These are phyloP conservation scores for Danio choprae DNA, from an alignment of 2,797 vertebrate genomes.

Conservation along the genomic window DNA sequence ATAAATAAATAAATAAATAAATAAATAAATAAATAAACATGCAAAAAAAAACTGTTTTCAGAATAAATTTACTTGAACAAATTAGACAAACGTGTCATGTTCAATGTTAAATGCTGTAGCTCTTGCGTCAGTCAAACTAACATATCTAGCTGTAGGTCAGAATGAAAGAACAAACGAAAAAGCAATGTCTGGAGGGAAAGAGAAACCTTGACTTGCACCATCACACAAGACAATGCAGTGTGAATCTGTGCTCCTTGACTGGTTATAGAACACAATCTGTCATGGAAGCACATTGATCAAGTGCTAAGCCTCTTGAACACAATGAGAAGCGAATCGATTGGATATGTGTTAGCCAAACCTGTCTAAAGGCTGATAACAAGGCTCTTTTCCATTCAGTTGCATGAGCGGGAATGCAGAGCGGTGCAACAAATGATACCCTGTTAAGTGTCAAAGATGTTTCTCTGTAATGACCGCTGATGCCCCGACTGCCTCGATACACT, in stretches of 20 bases:
- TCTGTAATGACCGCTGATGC: slow-evolving; percentile 30
- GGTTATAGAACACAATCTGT: slow-evolving; percentile 17
- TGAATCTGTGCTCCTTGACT: slow-evolving; percentile 25
- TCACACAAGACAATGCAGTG: not conserved
- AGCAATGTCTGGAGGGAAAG: not conserved
- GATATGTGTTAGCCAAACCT: slow-evolving; percentile 72
- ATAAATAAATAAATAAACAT: no score
- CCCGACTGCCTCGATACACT: slow-evolving; percentile 10
- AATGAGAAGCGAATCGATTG: slow-evolving; percentile 73
- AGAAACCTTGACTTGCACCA: not conserved
- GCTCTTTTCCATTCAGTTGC: slow-evolving; percentile 54
- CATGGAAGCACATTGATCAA: slow-evolving; percentile 68
- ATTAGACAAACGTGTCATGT: not conserved
- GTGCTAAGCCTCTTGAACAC: slow-evolving; percentile 75
- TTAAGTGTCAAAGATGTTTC: slow-evolving; percentile 34
- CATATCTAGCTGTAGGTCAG: not conserved
- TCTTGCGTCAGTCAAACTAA: not conserved
- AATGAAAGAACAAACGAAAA: not conserved
- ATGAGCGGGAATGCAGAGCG: slow-evolving; percentile 20
- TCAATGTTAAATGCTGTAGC: not conserved
- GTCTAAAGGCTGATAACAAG: slow-evolving; percentile 75
- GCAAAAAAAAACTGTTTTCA: not conserved
- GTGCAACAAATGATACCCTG: slow-evolving; percentile 30
- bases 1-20: no score
- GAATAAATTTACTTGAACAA: not conserved